Conservation (phyloP, 2,888 invertebrate species). For the Andrena fulva region DNA sequence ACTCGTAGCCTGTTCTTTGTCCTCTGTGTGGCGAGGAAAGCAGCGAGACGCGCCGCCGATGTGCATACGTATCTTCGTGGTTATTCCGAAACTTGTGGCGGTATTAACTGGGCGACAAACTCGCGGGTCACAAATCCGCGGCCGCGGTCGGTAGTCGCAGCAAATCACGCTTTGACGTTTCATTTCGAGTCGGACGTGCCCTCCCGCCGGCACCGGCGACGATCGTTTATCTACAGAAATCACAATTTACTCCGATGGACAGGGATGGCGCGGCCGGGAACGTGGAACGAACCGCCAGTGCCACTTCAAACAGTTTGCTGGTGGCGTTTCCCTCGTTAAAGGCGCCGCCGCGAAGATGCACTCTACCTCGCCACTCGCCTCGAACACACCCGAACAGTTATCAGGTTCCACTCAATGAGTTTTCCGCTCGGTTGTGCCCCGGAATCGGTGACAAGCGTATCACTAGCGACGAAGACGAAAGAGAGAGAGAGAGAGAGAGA, state of each 20-base stretch:
- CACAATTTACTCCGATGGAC: conserved; percentile 35
- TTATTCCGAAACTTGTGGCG: conserved; percentile 32
- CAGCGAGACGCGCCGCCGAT: conserved; percentile 29
- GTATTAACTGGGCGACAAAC: conserved; percentile 60
- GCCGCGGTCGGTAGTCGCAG: conserved; percentile 27
- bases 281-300: conserved; percentile 6
- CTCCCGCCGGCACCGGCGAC: conserved; percentile 24
- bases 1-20: conserved; percentile 50
- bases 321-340: conserved; percentile 57
- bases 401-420: conserved; percentile 62
- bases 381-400: conserved; percentile 42
- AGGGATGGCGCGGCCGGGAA: conserved; percentile 10
- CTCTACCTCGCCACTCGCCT: conserved; percentile 2
- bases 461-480: conserved; percentile 46
- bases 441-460: conserved; percentile 63
- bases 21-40: conserved; percentile 43
- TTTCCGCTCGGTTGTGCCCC: conserved; percentile 49
- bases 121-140: conserved; percentile 43
- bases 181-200: conserved; percentile 53
- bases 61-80: conserved; percentile 34
- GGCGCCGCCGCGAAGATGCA: conserved; percentile 27
- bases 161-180: conserved; percentile 67
- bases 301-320: conserved; percentile 52
- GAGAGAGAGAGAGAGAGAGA: conserved; percentile 8
- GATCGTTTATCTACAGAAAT: conserved; percentile 55